A percentile compares a stretch with the other conserved stretches of the same genome.
Conservation (phyloP, 2,888 invertebrate genomes). For the Alloplasta piceator region DNA sequence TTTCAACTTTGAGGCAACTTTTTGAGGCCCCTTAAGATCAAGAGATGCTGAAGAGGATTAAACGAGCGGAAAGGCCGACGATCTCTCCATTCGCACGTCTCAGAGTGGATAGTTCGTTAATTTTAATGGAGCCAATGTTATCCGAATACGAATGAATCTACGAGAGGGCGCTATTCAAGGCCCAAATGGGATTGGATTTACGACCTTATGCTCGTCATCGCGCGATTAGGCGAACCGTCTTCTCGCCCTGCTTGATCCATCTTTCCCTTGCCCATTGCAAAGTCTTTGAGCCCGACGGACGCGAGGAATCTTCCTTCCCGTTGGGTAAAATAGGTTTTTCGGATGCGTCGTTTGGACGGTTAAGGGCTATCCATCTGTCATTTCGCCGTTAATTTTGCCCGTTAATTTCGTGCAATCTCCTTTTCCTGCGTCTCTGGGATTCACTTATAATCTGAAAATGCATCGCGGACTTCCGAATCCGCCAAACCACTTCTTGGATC, state of each 20-base stretch:
- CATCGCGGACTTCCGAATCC: too few species aligned
- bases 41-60: neutral
- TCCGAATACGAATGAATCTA: constrained; percentile 19
- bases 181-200: too few species aligned
- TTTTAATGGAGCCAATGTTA: constrained; percentile 34
- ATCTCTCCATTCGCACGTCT: constrained; percentile 62
- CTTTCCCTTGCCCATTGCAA: too few species aligned
- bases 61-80: neutral
- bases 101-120: constrained; percentile 37
- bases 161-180: neutral
- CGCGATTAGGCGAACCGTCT: too few species aligned
- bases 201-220: too few species aligned
- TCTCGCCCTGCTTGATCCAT: too few species aligned
- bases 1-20: too few species aligned
- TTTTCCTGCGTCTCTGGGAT: constrained; percentile 17
- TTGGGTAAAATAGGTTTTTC: constrained; percentile 45
- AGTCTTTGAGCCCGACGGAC: too few species aligned
- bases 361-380: constrained; percentile 67
- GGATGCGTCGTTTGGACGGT: constrained; percentile 14
- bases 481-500: too few species aligned
- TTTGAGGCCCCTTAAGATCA: too few species aligned
- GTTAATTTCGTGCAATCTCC: constrained; percentile 68
- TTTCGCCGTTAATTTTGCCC: constrained; percentile 70
- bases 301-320: neutral
- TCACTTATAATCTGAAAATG: constrained; percentile 14